Evolutionary conservation across 1,140 invertebrate genomes (phyloP).

Genomic region (Helicoverpa armigera): DNA sequence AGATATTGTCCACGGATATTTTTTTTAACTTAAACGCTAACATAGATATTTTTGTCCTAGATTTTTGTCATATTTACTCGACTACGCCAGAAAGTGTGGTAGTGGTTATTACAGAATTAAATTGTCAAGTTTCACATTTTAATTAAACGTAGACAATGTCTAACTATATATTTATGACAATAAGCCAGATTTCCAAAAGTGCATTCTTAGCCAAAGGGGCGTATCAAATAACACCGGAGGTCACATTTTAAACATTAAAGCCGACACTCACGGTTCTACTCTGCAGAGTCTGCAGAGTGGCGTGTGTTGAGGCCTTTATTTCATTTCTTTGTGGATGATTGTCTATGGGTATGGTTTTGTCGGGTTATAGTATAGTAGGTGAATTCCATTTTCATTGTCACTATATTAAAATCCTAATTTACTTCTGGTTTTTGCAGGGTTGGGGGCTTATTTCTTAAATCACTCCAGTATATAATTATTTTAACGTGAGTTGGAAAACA

Average conservation of each 20-base stretch:
- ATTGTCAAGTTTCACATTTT: too few relatives aligned
- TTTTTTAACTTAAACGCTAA: too few relatives aligned
- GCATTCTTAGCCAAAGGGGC: background rate
- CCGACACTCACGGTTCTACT: background rate
- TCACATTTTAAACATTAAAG: constrained; percentile 6
- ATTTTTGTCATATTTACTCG: too few relatives aligned
- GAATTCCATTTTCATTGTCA: background rate
- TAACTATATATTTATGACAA: background rate
- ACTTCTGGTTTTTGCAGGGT: too few relatives aligned
- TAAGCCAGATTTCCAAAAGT: background rate
- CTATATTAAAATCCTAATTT: too few relatives aligned
- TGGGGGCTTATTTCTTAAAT: too few relatives aligned
- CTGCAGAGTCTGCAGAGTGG: background rate
- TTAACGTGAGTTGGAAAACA: too few relatives aligned
- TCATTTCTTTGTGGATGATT: constrained; percentile 1
- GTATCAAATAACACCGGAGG: background rate
- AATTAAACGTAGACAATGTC: background rate
- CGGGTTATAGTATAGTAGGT: background rate
- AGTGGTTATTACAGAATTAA: too few relatives aligned
- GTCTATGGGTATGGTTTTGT: background rate
- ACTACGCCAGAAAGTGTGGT: too few relatives aligned
- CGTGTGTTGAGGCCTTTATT: background rate
- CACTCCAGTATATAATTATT: too few relatives aligned
- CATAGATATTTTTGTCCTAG: too few relatives aligned
- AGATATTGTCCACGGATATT: too few relatives aligned